Evolutionary conservation across 2,888 invertebrate genomes (phyloP), one percentile per base, ranked within the genome.

Genomic region (Aphodius granarius): DNA sequence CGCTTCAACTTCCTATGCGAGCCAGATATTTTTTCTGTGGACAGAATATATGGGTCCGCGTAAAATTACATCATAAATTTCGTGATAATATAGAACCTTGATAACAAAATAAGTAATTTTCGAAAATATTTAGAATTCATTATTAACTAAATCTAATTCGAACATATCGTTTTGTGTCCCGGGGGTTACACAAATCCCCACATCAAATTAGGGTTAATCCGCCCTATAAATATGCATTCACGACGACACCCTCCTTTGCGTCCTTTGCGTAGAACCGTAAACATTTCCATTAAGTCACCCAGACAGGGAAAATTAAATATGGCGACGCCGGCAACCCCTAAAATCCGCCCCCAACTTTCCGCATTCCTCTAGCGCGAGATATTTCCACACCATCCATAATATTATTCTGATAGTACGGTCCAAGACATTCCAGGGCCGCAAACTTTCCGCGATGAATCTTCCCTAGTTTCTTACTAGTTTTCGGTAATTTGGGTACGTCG

Each of bases 331-430:
- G 43, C 43, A 43, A 43, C 43, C 43, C 43, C 43, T 43, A 43
- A 43, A 43, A 43, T 43, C 43, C 6, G 6, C 43, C 43, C 43
- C 3, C 43, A 3, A 43, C 43, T 13, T 6, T 43, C 9, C 43
- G 13, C 43, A 43, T 43, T 43, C 43, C 43, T 43, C 43, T 43
- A 6, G 43, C n/a, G n/a, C n/a, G n/a, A n/a, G 3, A 2, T 43
- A 43, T 43, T 43, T 43, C 43, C 43, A 3, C 43, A 3, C 43
- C 43, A 43, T 43, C 43, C 43, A 43, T 43, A 43, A 43, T 68
- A 68, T 21, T 68, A 68, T 68, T 15, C 68, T 68, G 68, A 68
- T 68, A 68, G 20, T 68, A 20, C 68, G 20, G 68, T 68, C 68
- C 20, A 68, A 16, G 9, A 68, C 21, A 68, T 68, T 68, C 68